phyloP scores from a whole-genome alignment of 2,113 vertebrate species.

The Stegostoma tigrinum region DNA sequence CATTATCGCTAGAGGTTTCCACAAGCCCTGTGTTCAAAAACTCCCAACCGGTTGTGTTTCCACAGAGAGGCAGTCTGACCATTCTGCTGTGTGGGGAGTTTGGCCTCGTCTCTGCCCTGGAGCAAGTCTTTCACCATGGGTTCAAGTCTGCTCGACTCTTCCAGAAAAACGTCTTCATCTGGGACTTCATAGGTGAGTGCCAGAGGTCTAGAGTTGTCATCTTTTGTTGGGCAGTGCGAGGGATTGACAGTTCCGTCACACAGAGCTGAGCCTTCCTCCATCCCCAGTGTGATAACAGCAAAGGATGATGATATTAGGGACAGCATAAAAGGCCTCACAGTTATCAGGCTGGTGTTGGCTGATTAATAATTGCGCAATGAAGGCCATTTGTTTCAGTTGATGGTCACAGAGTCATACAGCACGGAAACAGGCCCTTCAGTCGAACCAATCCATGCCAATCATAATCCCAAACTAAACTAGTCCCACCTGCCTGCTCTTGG shows the following conservation, averaged over 20 bases:
- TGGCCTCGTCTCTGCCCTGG: slow-evolving; percentile 78
- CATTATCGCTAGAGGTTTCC: background rate
- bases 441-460: too few species aligned
- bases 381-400: too few species aligned
- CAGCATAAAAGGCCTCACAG: background rate
- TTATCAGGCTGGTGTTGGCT: too few species aligned
- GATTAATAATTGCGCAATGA: too few species aligned
- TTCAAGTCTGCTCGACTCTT: slow-evolving; percentile 84
- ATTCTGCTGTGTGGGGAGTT: slow-evolving; percentile 85
- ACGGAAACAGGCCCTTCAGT: too few species aligned
- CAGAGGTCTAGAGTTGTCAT: background rate
- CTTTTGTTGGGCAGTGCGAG: background rate
- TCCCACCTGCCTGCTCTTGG: too few species aligned
- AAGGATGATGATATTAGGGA: background rate
- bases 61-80: slow-evolving; percentile 85
- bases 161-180: slow-evolving; percentile 91
- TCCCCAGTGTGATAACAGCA: background rate
- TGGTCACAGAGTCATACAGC: too few species aligned
- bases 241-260: background rate
- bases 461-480: too few species aligned
- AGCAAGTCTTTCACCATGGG: slow-evolving; percentile 90
- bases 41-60: background rate
- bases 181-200: slow-evolving; percentile 89
- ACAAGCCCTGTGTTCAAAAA: background rate
- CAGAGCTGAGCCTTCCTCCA: background rate